Evolutionary conservation across 37 sponge, comb jelly and placozoan species (phyloP).

Genomic region (Chondrilla cf. caribensis): DNA sequence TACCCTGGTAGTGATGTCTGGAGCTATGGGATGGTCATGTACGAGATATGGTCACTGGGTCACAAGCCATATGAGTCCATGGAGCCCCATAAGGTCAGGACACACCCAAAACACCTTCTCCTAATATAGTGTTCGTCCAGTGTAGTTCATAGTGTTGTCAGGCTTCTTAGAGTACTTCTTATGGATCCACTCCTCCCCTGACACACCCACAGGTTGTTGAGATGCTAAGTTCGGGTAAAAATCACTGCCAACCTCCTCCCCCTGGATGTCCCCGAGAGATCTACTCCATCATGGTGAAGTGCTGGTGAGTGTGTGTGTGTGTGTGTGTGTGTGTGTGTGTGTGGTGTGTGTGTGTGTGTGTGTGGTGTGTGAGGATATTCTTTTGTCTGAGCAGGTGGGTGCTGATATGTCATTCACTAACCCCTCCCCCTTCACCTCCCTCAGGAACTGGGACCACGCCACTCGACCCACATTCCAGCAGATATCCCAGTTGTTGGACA

Average conservation of each 20-base stretch:
- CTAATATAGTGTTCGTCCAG: too few relatives aligned
- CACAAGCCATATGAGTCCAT: constrained; percentile 17
- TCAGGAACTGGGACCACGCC: background rate
- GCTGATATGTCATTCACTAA: too few relatives aligned
- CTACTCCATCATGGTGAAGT: constrained; percentile 19
- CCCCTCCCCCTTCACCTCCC: background rate
- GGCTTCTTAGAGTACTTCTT: too few relatives aligned
- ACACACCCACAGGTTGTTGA: background rate
- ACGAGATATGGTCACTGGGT: constrained; percentile 27
- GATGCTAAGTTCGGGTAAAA: background rate
- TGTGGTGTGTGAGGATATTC: too few relatives aligned
- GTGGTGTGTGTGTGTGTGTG: too few relatives aligned
- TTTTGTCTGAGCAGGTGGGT: too few relatives aligned
- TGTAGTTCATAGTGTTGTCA: too few relatives aligned
- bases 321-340: background rate
- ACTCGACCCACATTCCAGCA: background rate
- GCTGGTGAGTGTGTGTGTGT: constrained; percentile 27
- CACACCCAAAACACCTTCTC: too few relatives aligned
- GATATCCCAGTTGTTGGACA: background rate
- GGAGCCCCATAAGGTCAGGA: background rate
- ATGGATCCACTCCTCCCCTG: too few relatives aligned
- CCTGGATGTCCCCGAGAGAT: constrained; percentile 15
- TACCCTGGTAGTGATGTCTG: constrained; percentile 16
- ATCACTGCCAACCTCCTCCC: constrained; percentile 15
- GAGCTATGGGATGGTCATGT: constrained; percentile 34